Base-by-base conservation (phyloP, 2,888 invertebrate species). In the Torymus auratus region DNA sequence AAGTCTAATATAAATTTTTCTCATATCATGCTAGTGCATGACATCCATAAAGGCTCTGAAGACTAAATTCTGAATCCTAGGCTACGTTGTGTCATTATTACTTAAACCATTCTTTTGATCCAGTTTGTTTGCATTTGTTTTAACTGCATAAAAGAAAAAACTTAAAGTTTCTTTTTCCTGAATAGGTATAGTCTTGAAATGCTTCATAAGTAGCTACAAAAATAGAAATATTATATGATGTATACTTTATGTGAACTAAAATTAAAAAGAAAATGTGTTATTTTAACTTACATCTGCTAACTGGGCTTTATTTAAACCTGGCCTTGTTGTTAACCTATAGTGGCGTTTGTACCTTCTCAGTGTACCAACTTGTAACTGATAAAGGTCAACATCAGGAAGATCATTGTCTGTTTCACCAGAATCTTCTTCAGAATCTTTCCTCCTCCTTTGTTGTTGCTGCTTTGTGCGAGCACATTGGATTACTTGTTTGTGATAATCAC, bases 401-500 rank as follows among this genome's bases (percentile, higher is more conserved):
- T 98, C 97, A 86, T 95, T 95, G 86, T 98, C 98, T n/a, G 96
- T 96, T 89, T 98, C 98, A 88, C 96, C 97, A 84, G 97, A 96
- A 87, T 98, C 98, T 87, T 98, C 98, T 88, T 97, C 98, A 0
- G 98, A 98, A 90, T 98, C 98, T 90, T 97, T 97, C 83, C 96
- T 94, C 86, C 97, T 93, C 23, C 90, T 88, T 70, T 90, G 90
- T 41, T 90, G 90, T 58, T 90, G 90, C 82, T 98, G 95, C 90
- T 98, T 98, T 15, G 96, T 96, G 85, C 98, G 94, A n/a, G 98
- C 97, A 91, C 96, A 96, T 91, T 98, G 98, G 86, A 99, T 99
- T 88, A 98, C 96, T 90, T 95, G 95, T 92, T 99, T 99, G 91
- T 99, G 99, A 89, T 95, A 95, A 90, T 99, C 99, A 92, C 99